Evolutionary conservation across 1,140 invertebrate genomes (phyloP), one percentile per base, ranked within the genome.

Genomic region (Plectrocnemia conspersa): DNA sequence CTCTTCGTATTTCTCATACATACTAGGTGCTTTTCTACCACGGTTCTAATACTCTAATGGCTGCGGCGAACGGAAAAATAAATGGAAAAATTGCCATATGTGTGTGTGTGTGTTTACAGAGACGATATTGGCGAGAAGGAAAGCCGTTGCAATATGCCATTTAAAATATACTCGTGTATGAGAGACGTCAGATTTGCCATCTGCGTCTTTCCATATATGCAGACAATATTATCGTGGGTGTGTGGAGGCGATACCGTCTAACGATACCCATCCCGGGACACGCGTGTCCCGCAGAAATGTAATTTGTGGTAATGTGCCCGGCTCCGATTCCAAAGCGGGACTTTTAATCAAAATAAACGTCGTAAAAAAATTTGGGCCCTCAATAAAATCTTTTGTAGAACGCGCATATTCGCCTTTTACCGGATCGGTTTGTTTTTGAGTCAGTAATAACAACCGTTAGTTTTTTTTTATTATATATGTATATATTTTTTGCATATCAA

Each of bases 91-190:
- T 29, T n/a, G 27, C 6, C 27, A n/a, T 29, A n/a, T 7, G 27
- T 29, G 6, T 5, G 35, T 38, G 35, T 29, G 27, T 7, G 27
- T 29, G 6, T 5, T 10, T 38, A 16, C 13, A 38, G 35, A 38
- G 13, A 7, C 18, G 5, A n/a, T n/a, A n/a, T n/a, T n/a, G n/a
- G n/a, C n/a, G n/a, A n/a, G 35, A 7, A 16, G 35, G 35, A 38
- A 38, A 38, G 35, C 35, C 35, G 35, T 38, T 38, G 35, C 35
- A 38, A 38, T 38, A 38, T 38, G 35, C 35, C 35, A 38, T 38
- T 38, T 16, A 38, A 16, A 38, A 15, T 7, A 38, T 38, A 16
- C n/a, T n/a, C n/a, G n/a, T n/a, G n/a, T n/a, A n/a, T n/a, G n/a
- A n/a, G 5, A 7, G 35, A 38, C 10, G 5, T 10, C 35, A 38